A percentile compares a stretch with the other conserved stretches of the same genome.
phyloP scores from a whole-genome alignment of 2,113 vertebrate species.

The Oceanodroma tethys region DNA sequence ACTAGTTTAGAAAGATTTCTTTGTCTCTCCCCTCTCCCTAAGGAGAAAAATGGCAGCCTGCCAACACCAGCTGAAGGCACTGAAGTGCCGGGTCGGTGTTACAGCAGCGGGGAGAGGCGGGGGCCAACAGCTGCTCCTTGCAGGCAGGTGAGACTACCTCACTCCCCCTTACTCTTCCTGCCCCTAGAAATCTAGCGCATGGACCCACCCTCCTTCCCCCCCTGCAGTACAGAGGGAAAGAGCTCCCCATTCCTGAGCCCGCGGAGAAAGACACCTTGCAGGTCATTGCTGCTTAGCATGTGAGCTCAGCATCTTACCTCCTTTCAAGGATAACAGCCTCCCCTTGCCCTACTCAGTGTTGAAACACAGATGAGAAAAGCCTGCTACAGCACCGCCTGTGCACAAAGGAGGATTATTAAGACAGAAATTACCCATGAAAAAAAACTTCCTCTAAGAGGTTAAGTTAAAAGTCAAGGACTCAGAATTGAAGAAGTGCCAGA shows the following conservation, averaged over 20 bases:
- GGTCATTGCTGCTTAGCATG: neutral
- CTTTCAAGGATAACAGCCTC: neutral
- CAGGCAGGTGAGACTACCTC: accelerated
- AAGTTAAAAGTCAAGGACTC: neutral
- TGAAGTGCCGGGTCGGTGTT: accelerated
- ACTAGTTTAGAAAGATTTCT: accelerated
- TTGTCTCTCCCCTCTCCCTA: neutral
- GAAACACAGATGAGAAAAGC: neutral
- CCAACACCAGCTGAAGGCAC: neutral
- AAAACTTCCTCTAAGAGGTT: neutral
- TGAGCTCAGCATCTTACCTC: neutral
- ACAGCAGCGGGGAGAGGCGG: accelerated
- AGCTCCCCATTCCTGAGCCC: neutral
- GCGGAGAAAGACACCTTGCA: neutral
- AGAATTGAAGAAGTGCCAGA: neutral
- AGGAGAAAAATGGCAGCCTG: neutral
- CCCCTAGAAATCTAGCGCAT: accelerated
- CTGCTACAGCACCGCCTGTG: neutral
- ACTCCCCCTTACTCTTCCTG: accelerated
- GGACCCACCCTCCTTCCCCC: neutral
- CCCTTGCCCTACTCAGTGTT: accelerated
- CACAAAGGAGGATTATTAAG: neutral
- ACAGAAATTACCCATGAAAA: neutral
- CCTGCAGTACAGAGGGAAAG: neutral
- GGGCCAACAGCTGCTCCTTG: neutral